Base-by-base conservation (phyloP, 2,888 invertebrate genomes). In the Drepanosiphum platanoidis region DNA sequence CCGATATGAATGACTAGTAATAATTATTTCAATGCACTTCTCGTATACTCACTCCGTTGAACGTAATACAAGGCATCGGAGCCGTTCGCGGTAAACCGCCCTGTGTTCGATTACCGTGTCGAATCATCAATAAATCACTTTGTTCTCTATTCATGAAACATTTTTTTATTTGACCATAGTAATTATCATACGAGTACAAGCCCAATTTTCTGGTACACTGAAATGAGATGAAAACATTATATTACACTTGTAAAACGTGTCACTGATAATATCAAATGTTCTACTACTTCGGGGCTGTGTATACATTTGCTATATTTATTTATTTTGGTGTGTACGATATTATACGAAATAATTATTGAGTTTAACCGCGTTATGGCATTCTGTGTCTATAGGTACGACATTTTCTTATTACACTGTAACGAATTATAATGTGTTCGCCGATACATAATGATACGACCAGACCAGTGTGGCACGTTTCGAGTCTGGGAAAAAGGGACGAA, bases 201-300 rank as follows among this genome's bases (percentile, higher is more conserved):
- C 75, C 78, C 61, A 68, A 64, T 27, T 70, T 86, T 77, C 72
- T 84, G 8, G 81, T 68, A 46, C 86, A 86, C 86, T 86, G 30
- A 30, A 82, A 86, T 72, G 1, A 36, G 39, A 42, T 30, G 0
- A n/a, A n/a, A 52, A 52, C 11, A 27, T 11, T 8, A 27, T 8
- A 61, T 27, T 61, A n/a, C 22, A n/a, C 22, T 61, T 61, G n/a
- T 61, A 27, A 61, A 11, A 11, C 7, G 61, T 27, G 5, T 61
- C 9, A 22, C 2, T 18, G 22, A 52, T 18, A n/a, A n/a, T 52
- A 52, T 52, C 22, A 18, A 52, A 52, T 52, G 22, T 5, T 18
- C 8, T 22, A 52, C 22, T 15, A 22, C 22, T 52, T 52, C 0
- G 5, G 15, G 18, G 22, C 52, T 52, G 5, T n/a, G n/a, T n/a